Conservation (phyloP, 2,888 invertebrate species). For the Stenolophus ochropezus region DNA sequence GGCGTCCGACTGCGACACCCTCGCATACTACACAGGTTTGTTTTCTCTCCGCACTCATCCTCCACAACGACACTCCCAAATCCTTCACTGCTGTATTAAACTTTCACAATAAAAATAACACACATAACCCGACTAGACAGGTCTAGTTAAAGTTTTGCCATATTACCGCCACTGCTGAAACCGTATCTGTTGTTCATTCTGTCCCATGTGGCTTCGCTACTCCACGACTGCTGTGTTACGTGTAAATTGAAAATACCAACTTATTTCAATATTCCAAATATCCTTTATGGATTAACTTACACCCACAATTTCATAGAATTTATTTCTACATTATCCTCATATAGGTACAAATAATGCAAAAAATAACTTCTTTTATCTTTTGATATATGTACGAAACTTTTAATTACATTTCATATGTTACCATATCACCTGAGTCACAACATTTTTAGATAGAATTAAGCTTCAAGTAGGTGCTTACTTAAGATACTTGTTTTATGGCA, state of each 20-base stretch:
- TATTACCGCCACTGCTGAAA: neutral
- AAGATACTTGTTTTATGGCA: too few species aligned
- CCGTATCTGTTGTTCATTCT: neutral
- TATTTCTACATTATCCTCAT: too few species aligned
- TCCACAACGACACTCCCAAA: neutral
- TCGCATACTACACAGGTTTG: neutral
- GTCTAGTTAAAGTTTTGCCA: slow-evolving; percentile 35
- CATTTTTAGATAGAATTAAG: too few species aligned
- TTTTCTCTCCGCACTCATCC: slow-evolving; percentile 6
- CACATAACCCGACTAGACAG: slow-evolving; percentile 16
- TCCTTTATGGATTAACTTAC: neutral
- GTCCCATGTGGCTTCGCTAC: neutral
- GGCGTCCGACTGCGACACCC: neutral
- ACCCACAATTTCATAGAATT: neutral
- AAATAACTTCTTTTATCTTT: too few species aligned
- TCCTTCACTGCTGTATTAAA: slow-evolving; percentile 23
- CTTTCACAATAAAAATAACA: slow-evolving; percentile 39
- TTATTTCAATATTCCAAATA: neutral
- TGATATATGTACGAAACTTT: too few species aligned
- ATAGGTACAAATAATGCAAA: too few species aligned
- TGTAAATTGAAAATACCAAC: neutral
- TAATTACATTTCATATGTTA: too few species aligned
- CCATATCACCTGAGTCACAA: too few species aligned
- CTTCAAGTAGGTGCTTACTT: too few species aligned
- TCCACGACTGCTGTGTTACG: neutral